phyloP scores from a whole-genome alignment of 1,140 invertebrate genomes.

The Sitobion miscanthi region DNA sequence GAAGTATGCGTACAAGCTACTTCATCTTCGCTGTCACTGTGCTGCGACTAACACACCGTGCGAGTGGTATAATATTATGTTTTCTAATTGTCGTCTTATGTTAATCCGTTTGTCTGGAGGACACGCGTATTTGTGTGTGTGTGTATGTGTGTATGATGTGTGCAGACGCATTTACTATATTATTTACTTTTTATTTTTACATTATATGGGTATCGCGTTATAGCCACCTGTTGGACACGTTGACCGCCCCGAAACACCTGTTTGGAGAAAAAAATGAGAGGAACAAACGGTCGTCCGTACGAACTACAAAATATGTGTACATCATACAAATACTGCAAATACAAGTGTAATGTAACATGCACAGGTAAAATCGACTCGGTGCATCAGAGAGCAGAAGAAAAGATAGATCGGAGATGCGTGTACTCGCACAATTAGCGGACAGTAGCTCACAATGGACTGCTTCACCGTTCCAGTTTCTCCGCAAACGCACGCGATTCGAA shows the following conservation, averaged over 20 bases:
- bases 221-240: conserved; percentile 10
- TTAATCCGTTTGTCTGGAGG: not conserved
- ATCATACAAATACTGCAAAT: conserved; percentile 1
- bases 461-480: conserved; percentile 9
- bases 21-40: not conserved
- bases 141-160: not conserved
- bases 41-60: not conserved
- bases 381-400: not conserved
- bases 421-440: conserved; percentile 33
- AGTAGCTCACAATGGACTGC: conserved; percentile 36
- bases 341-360: not conserved
- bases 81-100: not conserved
- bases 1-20: not conserved
- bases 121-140: not conserved
- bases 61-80: not conserved
- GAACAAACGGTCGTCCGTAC: not conserved
- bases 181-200: not conserved
- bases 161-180: not conserved
- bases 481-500: conserved; percentile 28
- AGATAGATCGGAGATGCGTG: conserved; percentile 24
- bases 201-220: not conserved
- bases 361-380: not conserved
- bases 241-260: conserved; percentile 43
- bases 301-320: not conserved
- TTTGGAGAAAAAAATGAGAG: conserved; percentile 16